Evolutionary conservation across 2,888 invertebrate species (phyloP).

Genomic region (Erannis defoliaria): DNA sequence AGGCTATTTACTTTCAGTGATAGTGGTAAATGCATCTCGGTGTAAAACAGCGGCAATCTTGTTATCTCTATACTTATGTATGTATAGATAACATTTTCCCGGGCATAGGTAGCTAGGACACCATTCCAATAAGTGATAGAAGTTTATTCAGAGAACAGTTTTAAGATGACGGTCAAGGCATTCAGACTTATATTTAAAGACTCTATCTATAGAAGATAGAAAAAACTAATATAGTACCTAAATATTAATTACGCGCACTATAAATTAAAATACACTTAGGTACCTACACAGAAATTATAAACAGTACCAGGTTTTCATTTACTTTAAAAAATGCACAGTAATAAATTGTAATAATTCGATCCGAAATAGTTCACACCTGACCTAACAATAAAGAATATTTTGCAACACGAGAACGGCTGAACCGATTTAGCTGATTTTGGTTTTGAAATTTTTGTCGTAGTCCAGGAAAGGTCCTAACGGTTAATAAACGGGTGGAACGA

Average conservation of each 20-base stretch:
- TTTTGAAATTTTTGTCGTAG: too few relatives aligned
- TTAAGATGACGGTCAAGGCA: neutral
- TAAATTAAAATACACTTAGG: too few relatives aligned
- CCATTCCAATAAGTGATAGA: neutral
- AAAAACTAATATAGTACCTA: too few relatives aligned
- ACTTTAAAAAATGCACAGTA: neutral
- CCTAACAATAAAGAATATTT: constrained; percentile 40
- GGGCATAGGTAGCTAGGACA: constrained; percentile 22
- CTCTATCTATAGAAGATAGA: too few relatives aligned
- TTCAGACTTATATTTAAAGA: too few relatives aligned
- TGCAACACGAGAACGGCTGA: too few relatives aligned
- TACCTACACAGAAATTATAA: too few relatives aligned
- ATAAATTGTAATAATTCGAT: constrained; percentile 12
- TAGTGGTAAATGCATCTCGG: constrained; percentile 31
- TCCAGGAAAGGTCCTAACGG: too few relatives aligned
- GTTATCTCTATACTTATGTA: constrained; percentile 28
- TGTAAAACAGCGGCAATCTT: constrained; percentile 18
- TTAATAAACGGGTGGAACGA: too few relatives aligned
- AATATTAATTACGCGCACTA: too few relatives aligned
- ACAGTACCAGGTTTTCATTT: too few relatives aligned
- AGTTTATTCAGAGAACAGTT: neutral
- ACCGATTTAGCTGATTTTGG: too few relatives aligned
- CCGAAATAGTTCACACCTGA: constrained; percentile 28
- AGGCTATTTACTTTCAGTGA: constrained; percentile 26
- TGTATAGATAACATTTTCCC: constrained; percentile 29